Percentiles rank a stretch among this genome's conserved stretches.
Evolutionary conservation across 1,140 invertebrate species (phyloP).

Genomic region (Philaenus spumarius): DNA sequence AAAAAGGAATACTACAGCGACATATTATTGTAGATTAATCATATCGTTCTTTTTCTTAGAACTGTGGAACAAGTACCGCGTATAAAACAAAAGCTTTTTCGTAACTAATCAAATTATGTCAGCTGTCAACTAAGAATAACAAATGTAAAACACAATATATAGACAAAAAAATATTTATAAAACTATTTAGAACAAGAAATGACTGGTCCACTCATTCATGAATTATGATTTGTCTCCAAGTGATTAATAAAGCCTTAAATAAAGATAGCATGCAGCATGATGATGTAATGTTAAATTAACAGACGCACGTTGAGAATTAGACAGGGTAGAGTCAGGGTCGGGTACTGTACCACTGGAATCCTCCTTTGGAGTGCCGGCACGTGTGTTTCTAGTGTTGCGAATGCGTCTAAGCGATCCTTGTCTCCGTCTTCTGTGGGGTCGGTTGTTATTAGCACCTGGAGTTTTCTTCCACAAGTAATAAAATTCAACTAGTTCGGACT

Average conservation of each 20-base stretch:
- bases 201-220: slow-evolving; percentile 1
- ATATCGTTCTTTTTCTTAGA: too few relatives aligned
- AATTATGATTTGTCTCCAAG: too few relatives aligned
- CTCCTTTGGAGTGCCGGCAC: slow-evolving; percentile 56
- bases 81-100: too few relatives aligned
- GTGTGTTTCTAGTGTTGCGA: slow-evolving; percentile 66
- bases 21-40: too few relatives aligned
- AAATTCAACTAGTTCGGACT: slow-evolving; percentile 95
- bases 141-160: too few relatives aligned
- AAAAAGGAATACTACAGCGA: too few relatives aligned
- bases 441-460: slow-evolving; percentile 92
- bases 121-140: too few relatives aligned
- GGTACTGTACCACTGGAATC: slow-evolving; percentile 33
- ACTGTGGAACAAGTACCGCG: too few relatives aligned
- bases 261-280: background rate
- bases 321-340: background rate
- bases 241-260: too few relatives aligned
- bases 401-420: slow-evolving; percentile 85
- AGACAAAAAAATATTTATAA: too few relatives aligned
- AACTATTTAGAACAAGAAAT: background rate
- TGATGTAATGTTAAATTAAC: too few relatives aligned
- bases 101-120: too few relatives aligned
- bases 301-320: background rate
- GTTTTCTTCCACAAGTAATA: slow-evolving; percentile 99
- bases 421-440: slow-evolving; percentile 77